Base-by-base conservation (phyloP, 1,140 invertebrate species). In the Eulimnadia texana region DNA sequence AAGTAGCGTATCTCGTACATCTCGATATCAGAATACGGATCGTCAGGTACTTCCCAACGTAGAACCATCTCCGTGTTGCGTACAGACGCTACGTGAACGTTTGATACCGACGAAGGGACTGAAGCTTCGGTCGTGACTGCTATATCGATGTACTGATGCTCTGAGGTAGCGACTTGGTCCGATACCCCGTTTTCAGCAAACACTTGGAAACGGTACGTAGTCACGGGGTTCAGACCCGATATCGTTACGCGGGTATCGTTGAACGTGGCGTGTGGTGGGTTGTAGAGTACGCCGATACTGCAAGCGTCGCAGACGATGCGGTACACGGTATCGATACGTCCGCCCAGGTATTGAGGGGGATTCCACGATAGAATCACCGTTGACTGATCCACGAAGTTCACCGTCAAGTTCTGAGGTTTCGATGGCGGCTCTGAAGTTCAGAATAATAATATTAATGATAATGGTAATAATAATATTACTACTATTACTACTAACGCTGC, bases 201-300 rank as follows among this genome's bases (percentile, higher is more conserved):
- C 10, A 97, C 84, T 79, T 90, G 85, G 68, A 97, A 89, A 53
- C 83, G 82, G 72, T 97, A 98, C 19, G 85, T 87, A 22, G 90
- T 93, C 2, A 92, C 88, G 1, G 93, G 88, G 71, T 90, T 90
- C 51, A 98, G 76, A 50, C 89, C 90, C 42, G 84, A 85, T 65
- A 97, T 82, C 13, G 89, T 93, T 2, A 96, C 84, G 75, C 90
- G 88, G 1, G 92, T 94, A 64, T 88, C 85, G 72, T 95, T 95
- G 71, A 96, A 90, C n/a, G 69, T 59, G 29, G 27, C 63, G 19
- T 63, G 62, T 3, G 56, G 79, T 19, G 86, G 86, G 67, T 79
- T 80, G 71, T 85, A 88, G 60, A 81, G 78, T 16, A 86, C 85
- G 28, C 80, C 83, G 33, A 80, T 74, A 50, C 81, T 84, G 75